phyloP scores from a whole-genome alignment of 2,797 vertebrate genomes.

The Poeciliopsis turneri region DNA sequence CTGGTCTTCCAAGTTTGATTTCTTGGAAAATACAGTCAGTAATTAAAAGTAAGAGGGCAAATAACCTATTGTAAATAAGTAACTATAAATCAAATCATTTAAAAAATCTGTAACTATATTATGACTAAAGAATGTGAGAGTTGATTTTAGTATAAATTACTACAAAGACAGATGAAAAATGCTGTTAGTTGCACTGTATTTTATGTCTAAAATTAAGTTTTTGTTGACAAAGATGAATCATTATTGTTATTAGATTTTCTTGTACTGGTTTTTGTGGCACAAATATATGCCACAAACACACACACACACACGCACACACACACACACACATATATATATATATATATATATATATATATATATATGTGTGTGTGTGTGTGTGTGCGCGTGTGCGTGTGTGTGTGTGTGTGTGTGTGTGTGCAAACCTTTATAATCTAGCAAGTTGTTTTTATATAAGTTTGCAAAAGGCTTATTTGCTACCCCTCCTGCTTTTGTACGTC shows the following conservation, averaged over 20 bases:
- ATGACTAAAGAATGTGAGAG: not conserved
- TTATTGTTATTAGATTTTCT: not conserved
- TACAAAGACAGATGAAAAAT: not conserved
- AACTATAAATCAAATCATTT: not conserved
- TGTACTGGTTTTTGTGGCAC: not conserved
- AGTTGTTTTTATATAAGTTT: not conserved
- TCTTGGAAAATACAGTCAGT: not conserved
- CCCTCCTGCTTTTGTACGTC: not conserved
- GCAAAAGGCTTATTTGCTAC: not conserved
- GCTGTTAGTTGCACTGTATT: not conserved
- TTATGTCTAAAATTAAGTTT: not conserved
- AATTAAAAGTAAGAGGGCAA: not conserved
- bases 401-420: too few species aligned
- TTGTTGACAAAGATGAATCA: not conserved
- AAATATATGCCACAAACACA: too few species aligned
- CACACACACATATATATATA: too few species aligned
- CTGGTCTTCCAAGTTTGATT: constrained; percentile 9
- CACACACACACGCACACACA: too few species aligned
- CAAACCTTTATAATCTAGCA: not conserved
- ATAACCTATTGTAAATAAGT: not conserved
- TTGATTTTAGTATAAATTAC: not conserved
- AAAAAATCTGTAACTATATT: not conserved
- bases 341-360: too few species aligned
- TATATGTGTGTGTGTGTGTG: too few species aligned
- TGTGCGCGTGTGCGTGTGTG: too few species aligned